Conservation (phyloP, 1,140 invertebrate species). For the Drosophila tropicalis region DNA sequence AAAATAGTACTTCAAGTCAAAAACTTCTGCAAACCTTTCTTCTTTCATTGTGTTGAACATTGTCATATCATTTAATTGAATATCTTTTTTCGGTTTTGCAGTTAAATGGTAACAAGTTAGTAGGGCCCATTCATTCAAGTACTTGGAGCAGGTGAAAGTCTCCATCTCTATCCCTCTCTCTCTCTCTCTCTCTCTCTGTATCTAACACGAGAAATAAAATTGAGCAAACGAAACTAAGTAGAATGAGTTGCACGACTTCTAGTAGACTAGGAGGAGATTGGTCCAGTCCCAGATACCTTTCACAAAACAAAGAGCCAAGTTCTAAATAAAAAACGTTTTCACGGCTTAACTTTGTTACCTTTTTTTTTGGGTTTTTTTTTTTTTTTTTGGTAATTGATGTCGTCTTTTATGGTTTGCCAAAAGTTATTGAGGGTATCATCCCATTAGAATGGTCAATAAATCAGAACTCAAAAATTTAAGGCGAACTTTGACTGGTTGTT, state of each 20-base stretch:
- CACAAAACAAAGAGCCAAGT: slow-evolving; percentile 50
- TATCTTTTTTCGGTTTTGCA: background rate
- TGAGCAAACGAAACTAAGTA: slow-evolving; percentile 35
- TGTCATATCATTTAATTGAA: slow-evolving; percentile 13
- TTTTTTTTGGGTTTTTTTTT: background rate
- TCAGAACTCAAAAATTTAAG: background rate
- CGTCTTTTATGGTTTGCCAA: slow-evolving; percentile 20
- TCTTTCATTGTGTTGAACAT: slow-evolving; percentile 2
- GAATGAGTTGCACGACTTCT: slow-evolving; percentile 54
- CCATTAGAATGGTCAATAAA: background rate
- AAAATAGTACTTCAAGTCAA: background rate
- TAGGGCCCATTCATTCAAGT: slow-evolving; percentile 19
- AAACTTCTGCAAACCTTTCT: background rate
- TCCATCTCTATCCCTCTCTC: background rate
- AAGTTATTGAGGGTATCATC: slow-evolving; percentile 21
- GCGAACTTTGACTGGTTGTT: background rate
- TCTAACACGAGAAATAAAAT: background rate
- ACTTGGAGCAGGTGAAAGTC: slow-evolving; percentile 62
- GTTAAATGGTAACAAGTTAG: slow-evolving; percentile 19
- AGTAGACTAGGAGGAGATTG: slow-evolving; percentile 21
- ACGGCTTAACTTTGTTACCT: slow-evolving; percentile 28
- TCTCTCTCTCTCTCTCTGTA: too few species aligned
- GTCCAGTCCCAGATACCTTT: slow-evolving; percentile 56
- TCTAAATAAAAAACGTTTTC: slow-evolving; percentile 42
- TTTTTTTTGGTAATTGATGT: slow-evolving; percentile 47